Evolutionary conservation across 1,140 invertebrate species (phyloP), one percentile per base, ranked within the genome.

Genomic region (Penaeus japonicus): DNA sequence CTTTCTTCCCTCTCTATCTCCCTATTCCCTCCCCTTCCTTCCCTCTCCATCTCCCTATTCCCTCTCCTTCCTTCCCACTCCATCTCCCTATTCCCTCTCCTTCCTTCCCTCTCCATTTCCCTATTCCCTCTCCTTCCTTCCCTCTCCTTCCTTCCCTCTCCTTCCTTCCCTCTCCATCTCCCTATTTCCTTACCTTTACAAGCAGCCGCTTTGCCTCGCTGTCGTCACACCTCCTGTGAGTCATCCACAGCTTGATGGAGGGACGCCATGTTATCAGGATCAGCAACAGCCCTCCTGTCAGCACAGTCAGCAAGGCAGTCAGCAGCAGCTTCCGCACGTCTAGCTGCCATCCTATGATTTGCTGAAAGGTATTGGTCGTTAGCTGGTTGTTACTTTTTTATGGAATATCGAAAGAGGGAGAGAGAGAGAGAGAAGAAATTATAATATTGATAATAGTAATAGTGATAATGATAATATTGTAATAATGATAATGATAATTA

Each of bases 251-350:
- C 59, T 84, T 90, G 84, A 91, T 90, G 84, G 89, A 89, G 10
- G 89, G 86, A 24, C 82, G 57, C 91, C 91, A 91, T 4, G 91
- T 89, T 10, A 91, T 78, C 15, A 90, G 57, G 20, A 91, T 85
- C 12, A 91, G 90, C 59, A 91, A 80, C 10, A 91, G 79, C 22
- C 91, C 91, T 12, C 91, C 91, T 0, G 91, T 89, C n/a, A 86
- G 22, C 30, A 90, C 47, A 10, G 87, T 87, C 27, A 85, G 80
- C n/a, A 90, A 24, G 22, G 78, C 81, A 75, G 91, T 90, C 59
- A 89, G 47, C 10, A 83, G 65, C 57, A 80, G 17, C 55, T 89
- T 88, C 57, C 32, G 4, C 12, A n/a, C n/a, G 85, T 90, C 87
- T 3, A 32, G 30, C 18, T 20, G 75, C 75, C 85, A 91, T 0